phyloP scores from a whole-genome alignment of 2,797 vertebrate genomes.

The Adrianichthys oophorus region DNA sequence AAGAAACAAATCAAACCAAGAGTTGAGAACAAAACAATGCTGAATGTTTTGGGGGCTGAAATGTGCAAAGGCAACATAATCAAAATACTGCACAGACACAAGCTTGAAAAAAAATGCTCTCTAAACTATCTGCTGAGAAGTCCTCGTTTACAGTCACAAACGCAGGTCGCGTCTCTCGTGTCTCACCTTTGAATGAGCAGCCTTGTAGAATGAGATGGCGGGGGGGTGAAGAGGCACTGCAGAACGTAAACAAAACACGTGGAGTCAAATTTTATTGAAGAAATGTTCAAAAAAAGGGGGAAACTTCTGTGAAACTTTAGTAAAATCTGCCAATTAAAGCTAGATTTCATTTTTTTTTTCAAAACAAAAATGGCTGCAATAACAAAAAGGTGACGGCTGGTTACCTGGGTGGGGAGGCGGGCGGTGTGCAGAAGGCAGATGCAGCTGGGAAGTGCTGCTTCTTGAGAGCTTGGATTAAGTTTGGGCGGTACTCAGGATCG shows the following conservation, averaged over 20 bases:
- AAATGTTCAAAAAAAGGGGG: constrained; percentile 6
- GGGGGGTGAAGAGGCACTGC: constrained; percentile 92
- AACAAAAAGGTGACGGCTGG: constrained; percentile 2
- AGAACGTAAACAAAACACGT: constrained; percentile 46
- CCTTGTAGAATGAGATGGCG: constrained; percentile 91
- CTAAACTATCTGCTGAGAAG: neutral
- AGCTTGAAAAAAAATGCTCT: constrained; percentile 28
- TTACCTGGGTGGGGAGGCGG: constrained; percentile 92
- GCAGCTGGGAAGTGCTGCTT: constrained; percentile 95
- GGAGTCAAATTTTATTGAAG: constrained; percentile 6
- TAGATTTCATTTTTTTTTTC: neutral
- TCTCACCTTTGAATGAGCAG: constrained; percentile 93
- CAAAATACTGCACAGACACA: constrained; percentile 60
- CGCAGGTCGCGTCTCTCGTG: neutral
- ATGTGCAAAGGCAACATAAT: constrained; percentile 64
- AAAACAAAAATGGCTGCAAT: neutral
- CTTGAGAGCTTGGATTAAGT: constrained; percentile 95
- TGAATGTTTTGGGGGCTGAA: constrained; percentile 69
- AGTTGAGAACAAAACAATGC: constrained; percentile 64
- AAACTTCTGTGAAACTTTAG: no score
- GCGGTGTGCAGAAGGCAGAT: constrained; percentile 90
- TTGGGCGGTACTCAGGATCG: constrained; percentile 97
- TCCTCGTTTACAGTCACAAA: constrained; percentile 2
- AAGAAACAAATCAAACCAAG: constrained; percentile 65
- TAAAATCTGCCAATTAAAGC: no score